Conservation (phyloP, 2,888 invertebrate genomes). For the Heliconius ethilla region DNA sequence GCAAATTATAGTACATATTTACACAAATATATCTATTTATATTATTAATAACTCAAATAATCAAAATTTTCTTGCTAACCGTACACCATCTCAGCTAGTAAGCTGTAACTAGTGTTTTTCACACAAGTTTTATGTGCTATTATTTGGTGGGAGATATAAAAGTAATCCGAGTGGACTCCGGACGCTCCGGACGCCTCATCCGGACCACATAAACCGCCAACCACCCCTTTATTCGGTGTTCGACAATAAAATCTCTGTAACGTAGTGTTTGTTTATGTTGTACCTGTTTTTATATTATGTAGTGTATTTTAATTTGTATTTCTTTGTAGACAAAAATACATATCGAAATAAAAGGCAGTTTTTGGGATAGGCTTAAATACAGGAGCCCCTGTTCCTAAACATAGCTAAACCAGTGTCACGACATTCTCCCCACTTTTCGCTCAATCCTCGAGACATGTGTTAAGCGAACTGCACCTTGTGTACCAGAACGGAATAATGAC, state of each 20-base stretch:
- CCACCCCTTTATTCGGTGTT: conserved; percentile 75
- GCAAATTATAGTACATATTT: too few species aligned
- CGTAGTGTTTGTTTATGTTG: conserved; percentile 59
- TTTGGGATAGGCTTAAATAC: too few species aligned
- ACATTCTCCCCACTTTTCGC: too few species aligned
- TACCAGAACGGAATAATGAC: too few species aligned
- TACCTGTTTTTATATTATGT: conserved; percentile 3
- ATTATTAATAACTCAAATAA: too few species aligned
- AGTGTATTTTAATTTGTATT: conserved; percentile 35
- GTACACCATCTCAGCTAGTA: conserved; percentile 55
- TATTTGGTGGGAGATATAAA: conserved; percentile 81
- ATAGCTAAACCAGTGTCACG: too few species aligned
- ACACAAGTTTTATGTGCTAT: conserved; percentile 81
- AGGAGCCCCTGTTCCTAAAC: too few species aligned
- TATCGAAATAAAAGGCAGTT: background rate
- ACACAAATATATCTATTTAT: too few species aligned
- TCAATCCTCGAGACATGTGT: too few species aligned
- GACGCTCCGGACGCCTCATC: conserved; percentile 67
- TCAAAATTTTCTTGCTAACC: conserved; percentile 44
- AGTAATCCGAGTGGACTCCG: conserved; percentile 72
- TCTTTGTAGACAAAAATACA: conserved; percentile 19
- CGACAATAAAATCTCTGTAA: conserved; percentile 72
- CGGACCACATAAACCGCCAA: conserved; percentile 58
- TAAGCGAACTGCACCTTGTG: too few species aligned
- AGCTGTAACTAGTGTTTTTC: conserved; percentile 79